phyloP scores from a whole-genome alignment of 2,888 invertebrate species.

The Pomacea canaliculata region DNA sequence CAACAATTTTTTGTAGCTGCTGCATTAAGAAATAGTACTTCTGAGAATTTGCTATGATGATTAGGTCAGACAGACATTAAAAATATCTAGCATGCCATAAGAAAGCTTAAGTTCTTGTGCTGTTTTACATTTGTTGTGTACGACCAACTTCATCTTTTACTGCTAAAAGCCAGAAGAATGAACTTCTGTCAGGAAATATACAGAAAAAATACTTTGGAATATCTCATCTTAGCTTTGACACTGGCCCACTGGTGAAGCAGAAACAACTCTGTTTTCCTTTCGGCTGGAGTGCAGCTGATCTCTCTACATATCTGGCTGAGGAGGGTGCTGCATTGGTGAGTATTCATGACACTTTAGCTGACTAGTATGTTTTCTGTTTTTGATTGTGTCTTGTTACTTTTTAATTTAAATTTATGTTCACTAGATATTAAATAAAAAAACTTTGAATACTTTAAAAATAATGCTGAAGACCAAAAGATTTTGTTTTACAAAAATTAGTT shows the following conservation, averaged over 20 bases:
- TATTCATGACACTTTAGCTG: conserved; percentile 3
- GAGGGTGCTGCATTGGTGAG: conserved; percentile 58
- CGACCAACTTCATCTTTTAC: no score
- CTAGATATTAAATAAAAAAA: background rate
- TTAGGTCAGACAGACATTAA: no score
- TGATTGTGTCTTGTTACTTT: conserved; percentile 9
- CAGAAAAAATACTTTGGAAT: background rate
- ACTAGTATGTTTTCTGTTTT: no score
- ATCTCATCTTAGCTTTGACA: conserved; percentile 61
- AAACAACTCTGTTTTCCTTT: conserved; percentile 46
- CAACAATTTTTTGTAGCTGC: no score
- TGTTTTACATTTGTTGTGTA: no score
- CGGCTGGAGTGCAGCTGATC: conserved; percentile 43
- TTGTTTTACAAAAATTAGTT: background rate
- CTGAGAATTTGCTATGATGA: no score
- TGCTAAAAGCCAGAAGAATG: no score
- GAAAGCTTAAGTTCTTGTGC: no score
- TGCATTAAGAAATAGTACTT: no score
- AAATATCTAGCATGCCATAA: no score
- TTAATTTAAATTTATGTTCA: background rate
- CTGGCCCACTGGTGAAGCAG: conserved; percentile 62
- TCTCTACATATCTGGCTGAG: conserved; percentile 49
- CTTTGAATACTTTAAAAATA: background rate
- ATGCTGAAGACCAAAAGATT: background rate
- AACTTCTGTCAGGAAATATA: background rate